Evolutionary conservation across 2,113 vertebrate species (phyloP).

Genomic region (Penelope pileata): DNA sequence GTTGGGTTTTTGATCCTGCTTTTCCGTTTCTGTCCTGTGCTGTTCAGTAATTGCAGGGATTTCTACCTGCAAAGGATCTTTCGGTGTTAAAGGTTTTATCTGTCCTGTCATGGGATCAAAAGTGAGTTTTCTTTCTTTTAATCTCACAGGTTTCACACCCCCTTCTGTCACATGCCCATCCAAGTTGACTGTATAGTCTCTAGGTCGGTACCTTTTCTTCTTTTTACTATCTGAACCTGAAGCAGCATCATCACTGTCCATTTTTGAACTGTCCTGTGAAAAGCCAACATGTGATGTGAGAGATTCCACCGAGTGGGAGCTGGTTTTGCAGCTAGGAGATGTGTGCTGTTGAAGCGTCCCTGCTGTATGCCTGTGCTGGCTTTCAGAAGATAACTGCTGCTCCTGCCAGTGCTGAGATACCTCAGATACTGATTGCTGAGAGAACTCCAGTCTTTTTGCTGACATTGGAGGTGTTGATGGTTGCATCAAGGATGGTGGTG

Average conservation of each 20-base stretch:
- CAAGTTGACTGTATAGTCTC: constrained; percentile 81
- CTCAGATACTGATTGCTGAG: constrained; percentile 53
- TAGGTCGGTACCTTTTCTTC: constrained; percentile 85
- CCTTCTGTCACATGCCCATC: constrained; percentile 81
- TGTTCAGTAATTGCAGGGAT: constrained; percentile 74
- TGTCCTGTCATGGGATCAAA: constrained; percentile 92
- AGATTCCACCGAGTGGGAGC: constrained; percentile 62
- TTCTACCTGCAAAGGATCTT: constrained; percentile 80
- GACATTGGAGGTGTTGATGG: constrained; percentile 76
- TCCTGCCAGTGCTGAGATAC: constrained; percentile 80
- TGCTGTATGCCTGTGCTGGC: constrained; percentile 72
- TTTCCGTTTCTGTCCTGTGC: constrained; percentile 84
- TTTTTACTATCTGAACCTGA: constrained; percentile 83
- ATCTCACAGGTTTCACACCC: constrained; percentile 84
- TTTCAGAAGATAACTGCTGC: constrained; percentile 73
- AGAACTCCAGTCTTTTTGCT: constrained; percentile 75
- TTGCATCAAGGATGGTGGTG: constrained; percentile 70
- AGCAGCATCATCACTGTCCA: constrained; percentile 78
- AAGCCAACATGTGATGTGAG: constrained; percentile 60
- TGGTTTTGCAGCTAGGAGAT: constrained; percentile 62
- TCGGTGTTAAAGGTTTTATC: constrained; percentile 86
- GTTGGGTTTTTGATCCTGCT: constrained; percentile 78
- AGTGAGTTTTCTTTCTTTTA: constrained; percentile 92
- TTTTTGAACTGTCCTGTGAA: constrained; percentile 73
- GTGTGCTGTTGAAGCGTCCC: constrained; percentile 73